A percentile compares a stretch with the other conserved stretches of the same genome.
Evolutionary conservation across 2,797 vertebrate genomes (phyloP).

Genomic region (Enteromius thamalakanensis): DNA sequence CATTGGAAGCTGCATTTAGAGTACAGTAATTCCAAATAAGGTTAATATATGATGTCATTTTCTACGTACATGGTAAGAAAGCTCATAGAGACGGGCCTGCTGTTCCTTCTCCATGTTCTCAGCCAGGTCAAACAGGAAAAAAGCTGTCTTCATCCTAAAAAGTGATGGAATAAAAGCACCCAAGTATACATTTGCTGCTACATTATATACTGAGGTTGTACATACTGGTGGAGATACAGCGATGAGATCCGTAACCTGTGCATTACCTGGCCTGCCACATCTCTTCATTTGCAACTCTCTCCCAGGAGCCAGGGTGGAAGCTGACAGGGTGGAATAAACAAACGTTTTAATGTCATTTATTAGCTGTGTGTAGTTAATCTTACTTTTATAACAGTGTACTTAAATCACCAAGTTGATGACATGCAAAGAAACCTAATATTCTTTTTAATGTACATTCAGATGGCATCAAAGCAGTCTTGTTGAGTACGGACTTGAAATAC

Average conservation of each 20-base stretch:
- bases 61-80: constrained; percentile 79
- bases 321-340: constrained; percentile 70
- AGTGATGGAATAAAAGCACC: neutral
- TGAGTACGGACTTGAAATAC: constrained; percentile 65
- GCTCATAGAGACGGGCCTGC: constrained; percentile 75
- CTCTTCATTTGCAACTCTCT: constrained; percentile 95
- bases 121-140: constrained; percentile 96
- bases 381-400: neutral
- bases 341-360: constrained; percentile 54
- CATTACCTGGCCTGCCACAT: constrained; percentile 98
- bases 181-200: neutral
- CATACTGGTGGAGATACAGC: neutral
- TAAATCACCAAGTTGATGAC: neutral
- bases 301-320: constrained; percentile 92
- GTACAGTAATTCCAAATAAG: neutral
- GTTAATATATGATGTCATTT: neutral
- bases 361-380: constrained; percentile 6
- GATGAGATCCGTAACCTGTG: neutral
- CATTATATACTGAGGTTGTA: neutral
- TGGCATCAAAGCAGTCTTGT: constrained; percentile 51
- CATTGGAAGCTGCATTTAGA: neutral
- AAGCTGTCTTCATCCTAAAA: constrained; percentile 95
- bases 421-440: neutral
- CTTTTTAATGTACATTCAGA: constrained; percentile 18
- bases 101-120: constrained; percentile 76